phyloP scores from a whole-genome alignment of 2,797 vertebrate species.

The Myotis pilosus region DNA sequence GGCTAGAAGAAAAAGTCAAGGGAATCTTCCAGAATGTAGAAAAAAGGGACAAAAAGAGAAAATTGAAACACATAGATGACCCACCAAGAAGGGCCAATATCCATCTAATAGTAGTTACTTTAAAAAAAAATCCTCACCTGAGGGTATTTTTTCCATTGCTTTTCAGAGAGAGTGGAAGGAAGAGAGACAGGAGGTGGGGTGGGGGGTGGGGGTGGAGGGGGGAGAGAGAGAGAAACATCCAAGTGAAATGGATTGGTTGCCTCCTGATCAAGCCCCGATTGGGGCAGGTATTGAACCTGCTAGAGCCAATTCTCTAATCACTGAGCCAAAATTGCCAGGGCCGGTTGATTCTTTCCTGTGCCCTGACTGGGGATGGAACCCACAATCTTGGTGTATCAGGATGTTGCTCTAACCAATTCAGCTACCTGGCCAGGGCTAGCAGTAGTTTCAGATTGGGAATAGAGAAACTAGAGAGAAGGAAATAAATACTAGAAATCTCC shows the following conservation, averaged over 20 bases:
- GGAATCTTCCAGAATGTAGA: not conserved
- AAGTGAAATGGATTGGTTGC: too few species aligned
- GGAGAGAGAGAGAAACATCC: not conserved
- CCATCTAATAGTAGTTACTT: not conserved
- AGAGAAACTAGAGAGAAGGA: not conserved
- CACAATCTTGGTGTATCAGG: not conserved
- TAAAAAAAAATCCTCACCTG: not conserved
- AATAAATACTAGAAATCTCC: not conserved
- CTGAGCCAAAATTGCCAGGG: too few species aligned
- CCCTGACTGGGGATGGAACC: not conserved
- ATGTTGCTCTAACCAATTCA: not conserved
- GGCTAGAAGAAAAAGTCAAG: not conserved
- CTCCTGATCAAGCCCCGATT: too few species aligned
- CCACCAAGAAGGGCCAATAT: not conserved
- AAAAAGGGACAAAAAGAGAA: not conserved
- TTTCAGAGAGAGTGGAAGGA: not conserved
- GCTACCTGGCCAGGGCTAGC: not conserved
- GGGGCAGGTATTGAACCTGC: too few species aligned
- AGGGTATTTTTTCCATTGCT: not conserved
- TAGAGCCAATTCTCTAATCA: too few species aligned
- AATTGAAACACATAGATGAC: not conserved
- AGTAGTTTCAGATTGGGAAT: not conserved
- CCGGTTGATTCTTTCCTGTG: not conserved
- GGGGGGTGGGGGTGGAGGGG: fast-evolving
- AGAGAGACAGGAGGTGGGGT: not conserved